phyloP scores from a whole-genome alignment of 2,888 invertebrate genomes.

The Furcula furcula region DNA sequence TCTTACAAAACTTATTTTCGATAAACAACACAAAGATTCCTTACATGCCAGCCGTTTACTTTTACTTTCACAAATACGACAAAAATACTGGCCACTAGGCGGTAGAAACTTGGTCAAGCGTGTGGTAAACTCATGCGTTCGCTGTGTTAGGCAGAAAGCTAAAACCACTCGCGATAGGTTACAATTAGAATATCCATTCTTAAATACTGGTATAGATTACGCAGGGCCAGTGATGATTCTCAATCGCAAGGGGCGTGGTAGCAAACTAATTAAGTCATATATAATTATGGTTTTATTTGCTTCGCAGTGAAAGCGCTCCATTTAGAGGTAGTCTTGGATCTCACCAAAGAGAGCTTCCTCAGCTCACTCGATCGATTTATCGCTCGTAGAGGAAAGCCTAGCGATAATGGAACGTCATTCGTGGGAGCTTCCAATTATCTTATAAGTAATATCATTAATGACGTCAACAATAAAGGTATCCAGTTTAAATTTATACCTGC shows the following conservation, averaged over 20 bases:
- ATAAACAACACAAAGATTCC: neutral
- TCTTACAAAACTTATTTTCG: constrained; percentile 2
- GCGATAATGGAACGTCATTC: constrained; percentile 8
- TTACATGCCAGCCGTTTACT: constrained; percentile 4
- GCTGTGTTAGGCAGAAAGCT: constrained; percentile 13
- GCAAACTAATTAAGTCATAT: constrained; percentile 11
- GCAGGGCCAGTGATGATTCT: constrained; percentile 16
- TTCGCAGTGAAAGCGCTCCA: constrained; percentile 4
- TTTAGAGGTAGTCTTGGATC: constrained; percentile 6
- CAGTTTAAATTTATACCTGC: constrained; percentile 5
- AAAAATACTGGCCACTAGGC: constrained; percentile 1
- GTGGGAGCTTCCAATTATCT: constrained; percentile 5
- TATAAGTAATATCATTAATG: neutral
- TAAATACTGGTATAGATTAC: constrained; percentile 12
- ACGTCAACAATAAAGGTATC: constrained; percentile 1
- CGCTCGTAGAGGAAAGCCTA: constrained; percentile 6
- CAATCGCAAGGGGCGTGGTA: constrained; percentile 11
- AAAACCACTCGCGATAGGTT: constrained; percentile 1
- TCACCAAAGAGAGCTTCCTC: constrained; percentile 4
- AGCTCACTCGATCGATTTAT: constrained; percentile 5
- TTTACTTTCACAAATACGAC: neutral
- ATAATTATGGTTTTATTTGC: constrained; percentile 9
- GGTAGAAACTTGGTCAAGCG: constrained; percentile 7
- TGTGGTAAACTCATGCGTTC: constrained; percentile 11
- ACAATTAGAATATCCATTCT: constrained; percentile 10